Evolutionary conservation across 2,888 invertebrate genomes (phyloP).

Genomic region (Scotopteryx bipunctaria): DNA sequence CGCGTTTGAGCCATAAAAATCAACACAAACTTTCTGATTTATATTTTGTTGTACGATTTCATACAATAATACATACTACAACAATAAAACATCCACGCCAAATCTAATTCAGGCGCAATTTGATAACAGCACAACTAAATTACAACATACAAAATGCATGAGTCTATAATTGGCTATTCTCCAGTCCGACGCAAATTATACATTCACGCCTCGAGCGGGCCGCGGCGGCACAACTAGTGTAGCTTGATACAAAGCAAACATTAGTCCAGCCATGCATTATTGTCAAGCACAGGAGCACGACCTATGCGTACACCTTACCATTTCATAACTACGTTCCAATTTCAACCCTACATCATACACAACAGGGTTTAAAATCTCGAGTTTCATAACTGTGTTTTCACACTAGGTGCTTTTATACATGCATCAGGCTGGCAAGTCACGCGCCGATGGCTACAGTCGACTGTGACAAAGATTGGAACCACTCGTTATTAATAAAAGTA

Average conservation of each 20-base stretch:
- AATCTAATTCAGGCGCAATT: constrained; percentile 23
- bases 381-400: constrained; percentile 22
- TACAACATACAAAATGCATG: constrained; percentile 72
- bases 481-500: constrained; percentile 72
- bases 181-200: constrained; percentile 70
- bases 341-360: neutral
- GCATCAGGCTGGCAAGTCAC: constrained; percentile 72
- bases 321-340: constrained; percentile 22
- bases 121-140: constrained; percentile 41
- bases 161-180: constrained; percentile 78
- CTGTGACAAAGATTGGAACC: constrained; percentile 77
- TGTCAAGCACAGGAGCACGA: constrained; percentile 75
- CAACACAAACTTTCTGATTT: too few species aligned
- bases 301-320: constrained; percentile 41
- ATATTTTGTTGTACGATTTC: too few species aligned
- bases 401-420: constrained; percentile 57
- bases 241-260: constrained; percentile 80
- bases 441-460: constrained; percentile 68
- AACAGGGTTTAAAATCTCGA: constrained; percentile 12
- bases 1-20: too few species aligned
- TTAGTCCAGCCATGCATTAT: constrained; percentile 82
- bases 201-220: constrained; percentile 76
- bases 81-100: too few species aligned
- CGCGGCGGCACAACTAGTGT: constrained; percentile 75
- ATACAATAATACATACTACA: neutral